Percentiles rank a stretch among this genome's conserved stretches.
These are phyloP conservation scores for Drosophila neocordata DNA, from an alignment of 1,140 invertebrate genomes.

Conservation along the genomic window DNA sequence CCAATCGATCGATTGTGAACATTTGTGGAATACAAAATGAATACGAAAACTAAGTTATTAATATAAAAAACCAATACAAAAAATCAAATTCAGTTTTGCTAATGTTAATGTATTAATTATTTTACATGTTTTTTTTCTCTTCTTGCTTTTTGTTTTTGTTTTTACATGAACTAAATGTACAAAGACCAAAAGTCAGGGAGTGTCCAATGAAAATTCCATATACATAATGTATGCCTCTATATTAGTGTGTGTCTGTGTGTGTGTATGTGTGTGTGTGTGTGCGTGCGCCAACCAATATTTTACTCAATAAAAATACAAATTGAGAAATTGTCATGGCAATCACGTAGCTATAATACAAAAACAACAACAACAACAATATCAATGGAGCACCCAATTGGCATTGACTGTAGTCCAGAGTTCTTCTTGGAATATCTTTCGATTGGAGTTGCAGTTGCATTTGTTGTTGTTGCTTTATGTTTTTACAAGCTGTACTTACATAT, in stretches of 20 bases:
- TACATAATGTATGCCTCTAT: slow-evolving; percentile 34
- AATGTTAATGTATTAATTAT: slow-evolving; percentile 61
- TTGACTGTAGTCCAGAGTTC: slow-evolving; percentile 36
- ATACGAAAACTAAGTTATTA: slow-evolving; percentile 8
- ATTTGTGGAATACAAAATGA: neutral
- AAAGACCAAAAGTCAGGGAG: slow-evolving; percentile 21
- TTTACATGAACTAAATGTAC: slow-evolving; percentile 63
- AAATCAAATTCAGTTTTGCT: slow-evolving; percentile 37
- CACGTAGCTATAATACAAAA: slow-evolving; percentile 59
- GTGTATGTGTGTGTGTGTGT: slow-evolving; percentile 30
- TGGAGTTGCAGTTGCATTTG: slow-evolving; percentile 13
- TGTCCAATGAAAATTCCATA: slow-evolving; percentile 65
- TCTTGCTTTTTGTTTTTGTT: slow-evolving; percentile 25
- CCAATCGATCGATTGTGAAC: neutral
- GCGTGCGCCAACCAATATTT: slow-evolving; percentile 65
- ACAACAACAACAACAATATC: slow-evolving; percentile 30
- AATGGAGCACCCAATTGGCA: slow-evolving; percentile 44
- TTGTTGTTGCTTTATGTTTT: slow-evolving; percentile 17
- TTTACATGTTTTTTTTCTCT: too few species aligned
- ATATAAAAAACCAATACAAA: slow-evolving; percentile 19
- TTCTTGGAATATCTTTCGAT: slow-evolving; percentile 47
- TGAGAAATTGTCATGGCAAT: slow-evolving; percentile 73
- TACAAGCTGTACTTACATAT: slow-evolving; percentile 29
- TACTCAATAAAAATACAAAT: slow-evolving; percentile 68
- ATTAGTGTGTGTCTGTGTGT: neutral